phyloP scores from a whole-genome alignment of 2,113 vertebrate species.

The Callospermophilus lateralis region DNA sequence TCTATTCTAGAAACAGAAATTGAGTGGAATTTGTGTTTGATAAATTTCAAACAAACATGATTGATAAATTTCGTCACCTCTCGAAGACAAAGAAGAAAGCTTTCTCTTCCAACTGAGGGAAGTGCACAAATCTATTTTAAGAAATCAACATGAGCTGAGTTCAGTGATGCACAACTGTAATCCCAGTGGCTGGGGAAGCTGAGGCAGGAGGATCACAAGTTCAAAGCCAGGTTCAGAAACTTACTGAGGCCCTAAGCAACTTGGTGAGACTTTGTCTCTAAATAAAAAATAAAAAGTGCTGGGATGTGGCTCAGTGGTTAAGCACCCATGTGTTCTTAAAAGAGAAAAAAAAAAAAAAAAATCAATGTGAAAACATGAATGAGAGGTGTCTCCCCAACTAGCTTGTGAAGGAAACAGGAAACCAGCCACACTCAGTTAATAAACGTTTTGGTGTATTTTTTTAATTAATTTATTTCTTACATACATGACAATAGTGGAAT shows the following conservation, averaged over 20 bases:
- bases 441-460: background rate
- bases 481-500: too few species aligned
- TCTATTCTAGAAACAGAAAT: slow-evolving; percentile 50
- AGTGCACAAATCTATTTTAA: background rate
- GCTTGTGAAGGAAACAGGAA: background rate
- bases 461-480: too few species aligned
- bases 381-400: background rate
- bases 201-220: too few species aligned
- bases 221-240: too few species aligned
- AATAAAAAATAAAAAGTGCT: too few species aligned
- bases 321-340: too few species aligned
- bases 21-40: background rate
- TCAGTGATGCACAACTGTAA: too few species aligned
- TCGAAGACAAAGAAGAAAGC: background rate
- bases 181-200: too few species aligned
- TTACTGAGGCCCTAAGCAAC: too few species aligned
- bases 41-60: background rate
- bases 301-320: too few species aligned
- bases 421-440: background rate
- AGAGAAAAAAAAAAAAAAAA: too few species aligned
- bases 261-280: too few species aligned
- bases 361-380: background rate
- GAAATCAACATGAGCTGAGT: background rate
- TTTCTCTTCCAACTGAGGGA: background rate
- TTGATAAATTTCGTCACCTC: slow-evolving; percentile 26